Evolutionary conservation across 92 coral and sea anemone species (phyloP), one percentile per base, ranked within the genome.

Genomic region (Isaurus tuberculatus): DNA sequence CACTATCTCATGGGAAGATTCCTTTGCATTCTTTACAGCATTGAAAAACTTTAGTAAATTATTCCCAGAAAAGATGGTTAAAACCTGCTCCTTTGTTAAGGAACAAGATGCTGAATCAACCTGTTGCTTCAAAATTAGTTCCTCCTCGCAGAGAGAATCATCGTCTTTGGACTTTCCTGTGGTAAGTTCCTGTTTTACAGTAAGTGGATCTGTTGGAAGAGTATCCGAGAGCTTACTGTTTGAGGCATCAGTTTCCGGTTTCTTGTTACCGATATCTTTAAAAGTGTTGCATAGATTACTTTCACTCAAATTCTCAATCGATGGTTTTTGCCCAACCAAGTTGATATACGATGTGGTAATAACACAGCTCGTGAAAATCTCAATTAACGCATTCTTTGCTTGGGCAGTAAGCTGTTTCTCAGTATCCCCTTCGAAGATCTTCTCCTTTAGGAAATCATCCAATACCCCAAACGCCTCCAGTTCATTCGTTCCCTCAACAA

Each of bases 401-500:
- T 42, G 60, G 2, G 85, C 42, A 49, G 88, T 55, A 15, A 92
- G 70, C 4, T 77, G 28, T 17, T 81, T 83, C 16, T 80, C 88
- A 11, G 79, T 46, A 25, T 73, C 89, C 29, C 36, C 89, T 8
- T 81, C 73, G 68, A 86, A 89, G 53, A 96, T 46, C 46, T 79
- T 87, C 9, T 57, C 69, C 63, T 70, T 87, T 19, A 96, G 90
- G 81, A 94, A 96, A 69, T 87, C 89, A 79, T 96, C 99, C 81
- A 94, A 90, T 5, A 91, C 91, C 17, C 91, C 90, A 65, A 92
- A 94, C n/a, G 98, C 94, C 49, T 73, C 93, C 32, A 94, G 91
- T 34, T 94, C 98, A 79, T 94, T 96, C 4, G 98, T 94, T 33
- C 99, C 99, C 65, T 94, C 96, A 88, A 96, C 92, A 46, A 96